Conservation (phyloP, 2,888 invertebrate species). For the Drosophila antonietae region DNA sequence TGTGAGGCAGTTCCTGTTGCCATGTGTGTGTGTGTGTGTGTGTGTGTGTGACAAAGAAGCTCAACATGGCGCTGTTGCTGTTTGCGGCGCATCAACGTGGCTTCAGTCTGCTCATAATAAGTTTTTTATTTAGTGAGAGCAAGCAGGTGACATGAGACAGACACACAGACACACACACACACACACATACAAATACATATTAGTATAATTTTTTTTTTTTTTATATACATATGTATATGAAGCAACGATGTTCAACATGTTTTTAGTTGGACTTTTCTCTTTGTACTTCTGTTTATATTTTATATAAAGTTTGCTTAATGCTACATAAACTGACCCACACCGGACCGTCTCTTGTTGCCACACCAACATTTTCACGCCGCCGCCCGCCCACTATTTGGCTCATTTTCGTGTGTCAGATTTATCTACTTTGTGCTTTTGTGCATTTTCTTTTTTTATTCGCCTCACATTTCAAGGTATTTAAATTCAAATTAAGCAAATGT, state of each 20-base stretch:
- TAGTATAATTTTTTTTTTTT: not conserved
- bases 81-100: conserved; percentile 49
- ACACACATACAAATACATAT: not conserved
- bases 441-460: conserved; percentile 31
- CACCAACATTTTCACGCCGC: not conserved
- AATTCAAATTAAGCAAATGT: conserved; percentile 80
- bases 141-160: conserved; percentile 42
- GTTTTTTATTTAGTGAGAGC: conserved; percentile 68
- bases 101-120: conserved; percentile 72
- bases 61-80: conserved; percentile 66
- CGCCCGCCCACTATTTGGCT: conserved; percentile 37
- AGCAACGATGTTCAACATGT: conserved; percentile 36
- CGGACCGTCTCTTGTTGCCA: not conserved
- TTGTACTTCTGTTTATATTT: conserved; percentile 8
- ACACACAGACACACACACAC: conserved; percentile 16
- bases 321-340: not conserved
- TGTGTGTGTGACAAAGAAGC: conserved; percentile 57
- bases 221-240: too few species aligned
- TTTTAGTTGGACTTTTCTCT: conserved; percentile 56
- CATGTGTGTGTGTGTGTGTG: conserved; percentile 17
- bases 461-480: conserved; percentile 65
- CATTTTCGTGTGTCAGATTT: conserved; percentile 67
- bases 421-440: conserved; percentile 52
- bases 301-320: conserved; percentile 10
- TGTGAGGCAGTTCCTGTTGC: conserved; percentile 56